These are phyloP conservation scores for Cheilosia vernalis DNA, from an alignment of 2,888 invertebrate genomes.

Conservation along the genomic window DNA sequence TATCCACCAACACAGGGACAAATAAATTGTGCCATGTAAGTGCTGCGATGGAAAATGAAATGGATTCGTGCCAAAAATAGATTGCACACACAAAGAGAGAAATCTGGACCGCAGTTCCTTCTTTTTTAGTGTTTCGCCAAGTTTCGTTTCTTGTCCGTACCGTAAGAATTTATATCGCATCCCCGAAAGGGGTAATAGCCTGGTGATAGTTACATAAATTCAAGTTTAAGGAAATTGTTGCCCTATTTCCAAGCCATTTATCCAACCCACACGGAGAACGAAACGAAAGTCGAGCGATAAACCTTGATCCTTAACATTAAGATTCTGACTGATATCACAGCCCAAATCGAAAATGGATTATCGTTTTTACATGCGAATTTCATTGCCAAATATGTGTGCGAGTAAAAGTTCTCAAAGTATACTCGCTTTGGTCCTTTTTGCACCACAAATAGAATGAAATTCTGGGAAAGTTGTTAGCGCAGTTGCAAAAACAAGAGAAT, in stretches of 20 bases:
- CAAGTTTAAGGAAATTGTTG: background rate
- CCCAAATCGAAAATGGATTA: conserved; percentile 16
- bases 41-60: conserved; percentile 6
- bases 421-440: too few relatives aligned
- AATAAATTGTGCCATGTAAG: background rate
- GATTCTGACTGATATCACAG: conserved; percentile 6
- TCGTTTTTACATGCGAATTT: conserved; percentile 5
- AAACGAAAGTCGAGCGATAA: conserved; percentile 1
- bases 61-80: conserved; percentile 39
- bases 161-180: background rate
- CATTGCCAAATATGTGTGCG: background rate
- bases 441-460: too few relatives aligned
- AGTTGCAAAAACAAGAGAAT: too few relatives aligned
- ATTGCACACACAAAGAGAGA: background rate
- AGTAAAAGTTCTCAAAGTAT: too few relatives aligned
- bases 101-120: background rate
- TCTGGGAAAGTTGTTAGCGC: too few relatives aligned
- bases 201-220: conserved; percentile 23
- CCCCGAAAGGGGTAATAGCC: conserved; percentile 8
- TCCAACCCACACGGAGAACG: conserved; percentile 10
- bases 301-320: conserved; percentile 37
- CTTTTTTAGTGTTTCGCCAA: background rate
- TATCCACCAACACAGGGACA: background rate
- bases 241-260: background rate
- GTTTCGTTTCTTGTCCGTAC: background rate